Evolutionary conservation across 2,797 vertebrate genomes (phyloP).

Genomic region (Lepilemur ruficaudatus): DNA sequence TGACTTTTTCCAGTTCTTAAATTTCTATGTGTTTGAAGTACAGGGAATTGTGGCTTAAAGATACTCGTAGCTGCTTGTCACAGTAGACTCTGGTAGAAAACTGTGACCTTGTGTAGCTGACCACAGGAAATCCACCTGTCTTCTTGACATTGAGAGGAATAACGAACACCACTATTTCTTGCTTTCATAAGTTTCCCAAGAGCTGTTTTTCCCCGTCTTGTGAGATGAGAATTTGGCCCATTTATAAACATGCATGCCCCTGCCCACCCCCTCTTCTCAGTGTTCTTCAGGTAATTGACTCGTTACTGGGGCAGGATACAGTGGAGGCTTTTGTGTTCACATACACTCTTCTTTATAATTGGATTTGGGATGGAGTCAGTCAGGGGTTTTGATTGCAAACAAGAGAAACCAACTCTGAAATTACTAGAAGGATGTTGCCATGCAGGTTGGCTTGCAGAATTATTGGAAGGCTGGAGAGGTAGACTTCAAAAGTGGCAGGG

Average conservation of each 20-base stretch:
- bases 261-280: not conserved
- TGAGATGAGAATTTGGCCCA: not conserved
- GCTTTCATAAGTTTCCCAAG: not conserved
- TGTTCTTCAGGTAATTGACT: not conserved
- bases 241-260: not conserved
- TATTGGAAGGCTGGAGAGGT: not conserved
- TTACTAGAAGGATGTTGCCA: not conserved
- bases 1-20: conserved; percentile 20
- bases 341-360: not conserved
- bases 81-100: not conserved
- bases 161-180: not conserved
- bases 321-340: not conserved
- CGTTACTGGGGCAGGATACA: not conserved
- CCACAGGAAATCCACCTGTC: not conserved
- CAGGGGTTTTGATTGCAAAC: conserved; percentile 36
- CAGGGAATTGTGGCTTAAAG: not conserved
- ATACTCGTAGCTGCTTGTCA: not conserved
- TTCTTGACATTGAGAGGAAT: not conserved
- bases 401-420: conserved; percentile 36
- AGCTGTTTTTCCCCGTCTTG: not conserved
- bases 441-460: not conserved
- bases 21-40: not conserved
- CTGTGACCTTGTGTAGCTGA: not conserved
- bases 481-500: not conserved
- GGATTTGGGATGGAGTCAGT: not conserved